A percentile compares a stretch with the other conserved stretches of the same genome.
Conservation (phyloP, 1,140 invertebrate genomes). For the Doryteuthis pealeii region DNA sequence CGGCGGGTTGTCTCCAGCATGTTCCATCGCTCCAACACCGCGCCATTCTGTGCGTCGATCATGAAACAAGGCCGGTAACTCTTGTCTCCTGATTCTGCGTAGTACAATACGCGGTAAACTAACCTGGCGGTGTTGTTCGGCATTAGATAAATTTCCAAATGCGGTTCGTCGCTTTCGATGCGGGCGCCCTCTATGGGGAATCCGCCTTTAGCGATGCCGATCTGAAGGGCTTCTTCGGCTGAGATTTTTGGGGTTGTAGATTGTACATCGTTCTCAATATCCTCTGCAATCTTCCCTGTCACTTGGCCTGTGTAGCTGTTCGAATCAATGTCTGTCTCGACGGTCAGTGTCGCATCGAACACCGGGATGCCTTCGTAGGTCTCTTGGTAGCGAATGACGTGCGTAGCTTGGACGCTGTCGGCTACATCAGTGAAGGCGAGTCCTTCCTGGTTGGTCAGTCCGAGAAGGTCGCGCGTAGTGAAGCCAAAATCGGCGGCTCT, state of each 20-base stretch:
- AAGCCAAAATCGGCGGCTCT: neutral
- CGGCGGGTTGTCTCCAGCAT: slow-evolving; percentile 17
- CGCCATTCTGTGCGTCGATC: slow-evolving; percentile 28
- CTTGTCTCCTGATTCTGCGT: neutral
- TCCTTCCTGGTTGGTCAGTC: neutral
- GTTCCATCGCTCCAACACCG: slow-evolving; percentile 22
- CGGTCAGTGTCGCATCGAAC: slow-evolving; percentile 16
- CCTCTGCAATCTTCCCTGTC: slow-evolving; percentile 15
- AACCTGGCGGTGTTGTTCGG: slow-evolving; percentile 10
- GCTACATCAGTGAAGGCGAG: slow-evolving; percentile 4
- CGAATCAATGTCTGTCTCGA: slow-evolving; percentile 19
- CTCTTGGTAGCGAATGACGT: slow-evolving; percentile 23
- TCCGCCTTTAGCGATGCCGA: slow-evolving; percentile 3
- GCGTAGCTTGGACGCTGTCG: slow-evolving; percentile 22
- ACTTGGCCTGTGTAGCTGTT: slow-evolving; percentile 21
- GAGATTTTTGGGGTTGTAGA: slow-evolving; percentile 7
- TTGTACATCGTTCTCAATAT: slow-evolving; percentile 16
- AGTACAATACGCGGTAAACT: slow-evolving; percentile 21
- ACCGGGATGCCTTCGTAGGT: slow-evolving; percentile 27
- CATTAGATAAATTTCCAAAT: slow-evolving; percentile 9
- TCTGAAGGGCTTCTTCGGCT: neutral
- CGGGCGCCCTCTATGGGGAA: neutral
- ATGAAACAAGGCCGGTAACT: slow-evolving; percentile 24
- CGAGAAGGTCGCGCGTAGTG: neutral
- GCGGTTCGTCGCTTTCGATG: neutral